Percentiles rank a stretch among this genome's conserved stretches.
Conservation (phyloP, 2,888 invertebrate genomes). For the Timandra comae region DNA sequence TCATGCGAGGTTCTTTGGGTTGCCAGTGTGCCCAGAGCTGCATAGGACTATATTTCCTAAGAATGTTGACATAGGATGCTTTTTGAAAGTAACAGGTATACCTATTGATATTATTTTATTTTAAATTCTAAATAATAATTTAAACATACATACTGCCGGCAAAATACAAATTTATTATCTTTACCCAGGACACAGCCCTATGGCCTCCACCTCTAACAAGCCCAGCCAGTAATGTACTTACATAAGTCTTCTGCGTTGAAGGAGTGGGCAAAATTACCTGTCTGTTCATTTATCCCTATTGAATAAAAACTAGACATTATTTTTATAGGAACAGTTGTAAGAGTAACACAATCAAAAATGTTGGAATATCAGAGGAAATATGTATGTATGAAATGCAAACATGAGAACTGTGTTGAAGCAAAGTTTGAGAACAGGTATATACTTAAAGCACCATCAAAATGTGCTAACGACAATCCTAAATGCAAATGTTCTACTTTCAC, state of each 20-base stretch:
- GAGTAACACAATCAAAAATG: conserved; percentile 85
- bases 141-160: too few relatives aligned
- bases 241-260: too few relatives aligned
- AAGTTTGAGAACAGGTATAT: conserved; percentile 81
- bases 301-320: too few relatives aligned
- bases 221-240: too few relatives aligned
- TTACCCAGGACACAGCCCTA: too few relatives aligned
- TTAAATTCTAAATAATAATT: too few relatives aligned
- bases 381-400: conserved; percentile 86
- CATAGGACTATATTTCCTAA: conserved; percentile 81
- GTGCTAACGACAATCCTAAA: conserved; percentile 66
- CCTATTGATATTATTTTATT: neutral
- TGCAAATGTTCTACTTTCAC: conserved; percentile 77
- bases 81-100: conserved; percentile 85
- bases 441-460: conserved; percentile 73
- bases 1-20: conserved; percentile 79
- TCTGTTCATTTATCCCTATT: too few relatives aligned
- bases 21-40: conserved; percentile 83
- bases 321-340: conserved; percentile 83
- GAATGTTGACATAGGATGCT: conserved; percentile 82
- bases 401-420: conserved; percentile 79
- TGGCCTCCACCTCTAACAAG: too few relatives aligned
- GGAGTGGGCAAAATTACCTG: too few relatives aligned
- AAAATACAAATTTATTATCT: too few relatives aligned
- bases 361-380: conserved; percentile 85